phyloP scores from a whole-genome alignment of 2,113 vertebrate genomes.

The Eptesicus fuscus region DNA sequence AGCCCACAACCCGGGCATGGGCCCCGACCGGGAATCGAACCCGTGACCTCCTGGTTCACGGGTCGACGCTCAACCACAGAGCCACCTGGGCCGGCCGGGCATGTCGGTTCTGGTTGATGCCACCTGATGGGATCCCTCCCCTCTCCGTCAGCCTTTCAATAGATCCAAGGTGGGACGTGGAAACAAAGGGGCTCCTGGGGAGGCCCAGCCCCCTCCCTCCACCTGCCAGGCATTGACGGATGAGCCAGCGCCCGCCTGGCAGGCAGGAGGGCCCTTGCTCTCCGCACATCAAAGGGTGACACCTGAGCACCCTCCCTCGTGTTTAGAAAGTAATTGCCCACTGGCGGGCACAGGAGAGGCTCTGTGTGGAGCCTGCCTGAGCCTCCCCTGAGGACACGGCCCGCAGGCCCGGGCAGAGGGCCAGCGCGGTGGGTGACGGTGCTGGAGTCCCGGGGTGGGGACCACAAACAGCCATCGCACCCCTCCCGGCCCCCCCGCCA shows the following conservation, averaged over 20 bases:
- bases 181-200: constrained; percentile 70
- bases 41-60: too few relatives aligned
- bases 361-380: constrained; percentile 48
- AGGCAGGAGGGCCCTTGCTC: constrained; percentile 68
- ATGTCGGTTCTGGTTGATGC: constrained; percentile 70
- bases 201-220: not conserved
- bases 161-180: constrained; percentile 78
- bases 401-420: constrained; percentile 49
- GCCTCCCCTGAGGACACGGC: constrained; percentile 53
- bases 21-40: too few relatives aligned
- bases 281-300: constrained; percentile 78
- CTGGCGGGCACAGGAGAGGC: constrained; percentile 64
- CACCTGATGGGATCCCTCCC: constrained; percentile 68
- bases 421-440: constrained; percentile 63
- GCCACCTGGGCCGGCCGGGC: too few relatives aligned
- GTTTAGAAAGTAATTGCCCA: constrained; percentile 75
- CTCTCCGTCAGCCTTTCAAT: constrained; percentile 71
- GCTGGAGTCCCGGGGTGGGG: constrained; percentile 48
- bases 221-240: constrained; percentile 74
- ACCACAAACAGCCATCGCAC: constrained; percentile 11
- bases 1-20: too few relatives aligned
- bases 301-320: constrained; percentile 67
- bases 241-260: constrained; percentile 49
- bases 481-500: constrained; percentile 12
- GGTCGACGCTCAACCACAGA: too few relatives aligned